Conservation (phyloP, 2,888 invertebrate species). For the Ommatoiulus sabulosus region DNA sequence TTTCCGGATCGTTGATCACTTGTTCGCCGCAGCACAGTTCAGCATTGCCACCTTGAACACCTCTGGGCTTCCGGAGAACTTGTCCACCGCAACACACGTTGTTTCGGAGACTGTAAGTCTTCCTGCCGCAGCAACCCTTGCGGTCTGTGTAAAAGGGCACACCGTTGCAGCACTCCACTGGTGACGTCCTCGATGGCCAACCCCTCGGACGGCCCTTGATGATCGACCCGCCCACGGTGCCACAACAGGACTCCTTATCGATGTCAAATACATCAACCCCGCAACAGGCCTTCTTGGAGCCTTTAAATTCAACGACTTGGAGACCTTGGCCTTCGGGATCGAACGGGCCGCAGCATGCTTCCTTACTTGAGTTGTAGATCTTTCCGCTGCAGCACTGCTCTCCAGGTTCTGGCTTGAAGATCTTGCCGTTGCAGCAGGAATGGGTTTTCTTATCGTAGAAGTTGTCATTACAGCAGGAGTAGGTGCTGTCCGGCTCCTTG, state of each 20-base stretch:
- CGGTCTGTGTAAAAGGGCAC: not conserved
- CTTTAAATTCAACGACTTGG: not conserved
- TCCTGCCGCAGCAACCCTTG: not conserved
- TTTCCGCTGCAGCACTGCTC: not conserved
- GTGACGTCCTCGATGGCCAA: not conserved
- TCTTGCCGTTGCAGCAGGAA: not conserved
- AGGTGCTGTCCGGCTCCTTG: not conserved
- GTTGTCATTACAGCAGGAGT: not conserved
- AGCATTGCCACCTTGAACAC: not conserved
- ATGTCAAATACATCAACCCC: not conserved
- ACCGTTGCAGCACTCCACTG: not conserved
- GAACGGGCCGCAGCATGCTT: slow-evolving; percentile 11
- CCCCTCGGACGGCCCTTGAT: not conserved
- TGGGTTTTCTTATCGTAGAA: not conserved
- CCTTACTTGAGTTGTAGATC: not conserved
- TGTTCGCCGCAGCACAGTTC: not conserved
- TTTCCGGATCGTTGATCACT: not conserved
- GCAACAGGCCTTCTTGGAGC: not conserved
- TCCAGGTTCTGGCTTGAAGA: not conserved
- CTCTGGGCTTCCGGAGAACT: slow-evolving; percentile 5
- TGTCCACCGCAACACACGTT: not conserved
- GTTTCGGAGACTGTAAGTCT: not conserved
- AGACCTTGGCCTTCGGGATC: not conserved
- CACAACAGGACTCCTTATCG: not conserved
- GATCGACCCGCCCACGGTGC: not conserved